A percentile compares a stretch with the other conserved stretches of the same genome.
Conservation (phyloP, 2,113 vertebrate species). For the Ammodytes dubius region DNA sequence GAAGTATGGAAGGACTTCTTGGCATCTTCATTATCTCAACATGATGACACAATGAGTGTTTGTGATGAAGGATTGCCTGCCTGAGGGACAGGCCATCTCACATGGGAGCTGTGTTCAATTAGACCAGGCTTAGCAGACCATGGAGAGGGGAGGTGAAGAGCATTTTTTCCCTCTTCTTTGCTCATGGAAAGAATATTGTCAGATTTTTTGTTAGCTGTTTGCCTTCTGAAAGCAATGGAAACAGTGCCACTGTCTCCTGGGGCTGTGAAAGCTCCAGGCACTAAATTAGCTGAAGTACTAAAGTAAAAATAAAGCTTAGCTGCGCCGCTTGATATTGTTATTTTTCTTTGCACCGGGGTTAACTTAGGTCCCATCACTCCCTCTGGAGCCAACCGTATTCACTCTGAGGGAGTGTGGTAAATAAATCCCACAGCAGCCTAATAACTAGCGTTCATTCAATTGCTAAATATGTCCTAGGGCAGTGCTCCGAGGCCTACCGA, state of each 20-base stretch:
- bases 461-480: conserved; percentile 76
- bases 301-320: conserved; percentile 19
- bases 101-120: conserved; percentile 70
- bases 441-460: conserved; percentile 74
- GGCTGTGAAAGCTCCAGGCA: conserved; percentile 56
- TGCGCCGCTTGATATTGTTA: conserved; percentile 36
- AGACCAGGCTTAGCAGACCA: conserved; percentile 59
- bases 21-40: conserved; percentile 67
- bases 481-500: conserved; percentile 62
- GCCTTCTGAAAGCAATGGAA: conserved; percentile 27
- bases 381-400: conserved; percentile 28
- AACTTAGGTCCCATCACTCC: conserved; percentile 52
- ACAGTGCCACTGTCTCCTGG: conserved; percentile 41
- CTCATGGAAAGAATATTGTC: conserved; percentile 53
- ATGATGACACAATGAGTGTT: conserved; percentile 32
- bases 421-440: conserved; percentile 53
- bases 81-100: conserved; percentile 62
- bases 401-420: conserved; percentile 47
- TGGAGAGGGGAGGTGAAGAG: conserved; percentile 27
- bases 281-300: conserved; percentile 50
- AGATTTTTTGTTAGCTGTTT: conserved; percentile 47
- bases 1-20: neutral
- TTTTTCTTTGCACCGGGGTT: conserved; percentile 40
- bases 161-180: conserved; percentile 8
- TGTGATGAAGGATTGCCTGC: conserved; percentile 69